phyloP scores from a whole-genome alignment of 2,113 vertebrate genomes.

The Carassius auratus region DNA sequence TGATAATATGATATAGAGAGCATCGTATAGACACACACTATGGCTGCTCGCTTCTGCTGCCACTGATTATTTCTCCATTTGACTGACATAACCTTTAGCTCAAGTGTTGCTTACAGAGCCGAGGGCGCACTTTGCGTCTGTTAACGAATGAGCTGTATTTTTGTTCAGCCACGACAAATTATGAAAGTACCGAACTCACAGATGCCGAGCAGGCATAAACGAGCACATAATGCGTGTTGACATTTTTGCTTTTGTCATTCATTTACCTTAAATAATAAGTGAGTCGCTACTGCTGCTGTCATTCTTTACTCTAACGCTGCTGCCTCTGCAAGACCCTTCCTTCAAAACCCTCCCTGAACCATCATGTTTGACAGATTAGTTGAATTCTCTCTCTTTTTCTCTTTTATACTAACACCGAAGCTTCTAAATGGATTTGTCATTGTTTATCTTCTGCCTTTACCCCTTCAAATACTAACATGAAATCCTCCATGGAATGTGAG shows the following conservation, averaged over 20 bases:
- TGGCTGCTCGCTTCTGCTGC: slow-evolving; percentile 10
- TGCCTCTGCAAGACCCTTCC: slow-evolving; percentile 32
- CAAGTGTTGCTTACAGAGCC: slow-evolving; percentile 46
- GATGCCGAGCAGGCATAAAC: slow-evolving; percentile 36
- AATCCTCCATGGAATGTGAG: slow-evolving; percentile 75
- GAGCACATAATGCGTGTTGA: neutral
- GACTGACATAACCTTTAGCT: slow-evolving; percentile 60
- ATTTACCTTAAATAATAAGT: slow-evolving; percentile 36
- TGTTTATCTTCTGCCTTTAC: slow-evolving; percentile 57
- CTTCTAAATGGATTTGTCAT: slow-evolving; percentile 56
- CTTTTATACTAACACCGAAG: slow-evolving; percentile 74
- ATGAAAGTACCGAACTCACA: neutral
- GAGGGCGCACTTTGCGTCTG: slow-evolving; percentile 45
- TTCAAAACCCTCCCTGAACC: slow-evolving; percentile 33
- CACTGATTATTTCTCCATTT: slow-evolving; percentile 55
- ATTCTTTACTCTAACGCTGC: slow-evolving; percentile 41
- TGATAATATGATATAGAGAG: slow-evolving; percentile 43
- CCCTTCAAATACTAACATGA: slow-evolving; percentile 74
- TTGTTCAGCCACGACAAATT: slow-evolving; percentile 19
- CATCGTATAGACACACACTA: neutral
- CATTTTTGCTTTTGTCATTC: slow-evolving; percentile 43
- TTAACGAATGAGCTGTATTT: slow-evolving; percentile 49
- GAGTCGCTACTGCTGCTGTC: slow-evolving; percentile 38
- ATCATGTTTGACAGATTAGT: slow-evolving; percentile 44
- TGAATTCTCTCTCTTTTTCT: slow-evolving; percentile 49